Percentiles rank a stretch among this genome's conserved stretches.
phyloP scores from a whole-genome alignment of 2,113 vertebrate species.

The human (Homo sapiens) region GRCh38 chr1:3933001-3933500 shows the following conservation, averaged over 20 bases:
- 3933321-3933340: no score
- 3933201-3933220: not conserved
- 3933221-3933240: fast-evolving
- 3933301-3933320: no score
- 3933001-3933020: not conserved
- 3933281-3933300: no score
- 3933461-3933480: no score
- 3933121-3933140: not conserved
- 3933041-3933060: not conserved
- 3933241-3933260: not conserved
- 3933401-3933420: no score
- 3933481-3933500: no score
- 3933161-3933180: not conserved
- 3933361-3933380: no score
- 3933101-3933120: not conserved
- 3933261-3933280: not conserved
- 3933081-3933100: no score
- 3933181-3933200: not conserved
- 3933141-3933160: not conserved
- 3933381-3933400: no score
- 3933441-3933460: no score
- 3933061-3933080: not conserved
- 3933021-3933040: not conserved
- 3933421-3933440: no score
- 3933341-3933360: no score